Conservation (phyloP, 2,888 invertebrate genomes). For the Synergus umbraculus region DNA sequence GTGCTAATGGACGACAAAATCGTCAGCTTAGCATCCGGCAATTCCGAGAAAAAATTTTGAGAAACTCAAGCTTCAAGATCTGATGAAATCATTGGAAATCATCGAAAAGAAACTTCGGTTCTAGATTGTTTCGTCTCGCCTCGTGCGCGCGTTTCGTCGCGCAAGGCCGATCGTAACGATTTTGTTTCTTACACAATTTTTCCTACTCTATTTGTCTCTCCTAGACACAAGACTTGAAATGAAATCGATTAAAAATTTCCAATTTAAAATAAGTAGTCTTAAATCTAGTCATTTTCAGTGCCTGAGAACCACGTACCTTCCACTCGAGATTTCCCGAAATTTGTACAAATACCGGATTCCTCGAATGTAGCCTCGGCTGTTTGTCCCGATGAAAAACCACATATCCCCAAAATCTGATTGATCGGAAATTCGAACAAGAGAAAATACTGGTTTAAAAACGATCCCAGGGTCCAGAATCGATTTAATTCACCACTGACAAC, state of each 20-base stretch:
- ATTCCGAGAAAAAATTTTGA: background rate
- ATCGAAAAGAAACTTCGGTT: background rate
- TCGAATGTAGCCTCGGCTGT: background rate
- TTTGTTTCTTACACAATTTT: background rate
- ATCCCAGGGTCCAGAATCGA: background rate
- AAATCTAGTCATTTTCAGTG: background rate
- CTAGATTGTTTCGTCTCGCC: background rate
- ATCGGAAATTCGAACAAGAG: no score
- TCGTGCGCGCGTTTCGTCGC: background rate
- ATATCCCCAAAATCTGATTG: background rate
- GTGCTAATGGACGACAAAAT: background rate
- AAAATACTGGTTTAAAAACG: background rate
- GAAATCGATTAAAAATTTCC: background rate
- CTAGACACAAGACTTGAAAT: background rate
- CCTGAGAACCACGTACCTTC: background rate
- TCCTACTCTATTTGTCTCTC: background rate
- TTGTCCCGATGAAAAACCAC: background rate
- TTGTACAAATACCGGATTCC: background rate
- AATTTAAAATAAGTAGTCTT: background rate
- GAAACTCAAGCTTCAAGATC: background rate
- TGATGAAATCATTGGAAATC: background rate
- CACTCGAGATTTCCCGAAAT: background rate
- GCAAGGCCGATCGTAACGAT: slow-evolving; percentile 18
- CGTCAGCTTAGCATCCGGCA: background rate
- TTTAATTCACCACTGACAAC: background rate